Evolutionary conservation across 2,888 invertebrate species (phyloP).

Genomic region (Carpatolechia fugitivella): DNA sequence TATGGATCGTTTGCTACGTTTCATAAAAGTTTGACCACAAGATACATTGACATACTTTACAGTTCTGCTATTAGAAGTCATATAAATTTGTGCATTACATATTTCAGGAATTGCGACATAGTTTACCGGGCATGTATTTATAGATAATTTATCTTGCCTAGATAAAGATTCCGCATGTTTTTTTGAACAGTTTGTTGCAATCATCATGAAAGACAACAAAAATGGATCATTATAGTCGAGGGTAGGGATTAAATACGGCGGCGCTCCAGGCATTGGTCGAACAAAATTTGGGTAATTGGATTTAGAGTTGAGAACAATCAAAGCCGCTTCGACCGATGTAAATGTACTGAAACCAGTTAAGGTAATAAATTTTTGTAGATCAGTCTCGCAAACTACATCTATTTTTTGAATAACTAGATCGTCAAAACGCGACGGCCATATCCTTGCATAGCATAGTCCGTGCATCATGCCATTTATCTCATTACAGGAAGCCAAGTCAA

Average conservation of each 20-base stretch:
- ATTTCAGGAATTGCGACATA: slow-evolving; percentile 33
- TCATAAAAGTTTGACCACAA: not conserved
- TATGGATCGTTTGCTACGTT: slow-evolving; percentile 41
- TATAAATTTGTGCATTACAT: slow-evolving; percentile 50
- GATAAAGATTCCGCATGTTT: slow-evolving; percentile 23
- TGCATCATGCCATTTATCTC: slow-evolving; percentile 54
- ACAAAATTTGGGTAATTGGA: slow-evolving; percentile 48
- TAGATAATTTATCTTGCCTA: not conserved
- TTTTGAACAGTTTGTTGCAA: slow-evolving; percentile 55
- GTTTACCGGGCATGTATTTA: slow-evolving; percentile 39
- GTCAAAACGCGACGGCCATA: slow-evolving; percentile 58
- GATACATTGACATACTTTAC: slow-evolving; percentile 35
- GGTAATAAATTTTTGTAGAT: slow-evolving; percentile 40
- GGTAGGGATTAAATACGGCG: slow-evolving; percentile 50
- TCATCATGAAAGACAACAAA: slow-evolving; percentile 46
- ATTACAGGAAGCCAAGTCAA: slow-evolving; percentile 45
- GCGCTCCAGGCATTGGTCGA: slow-evolving; percentile 41
- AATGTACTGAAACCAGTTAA: slow-evolving; percentile 47
- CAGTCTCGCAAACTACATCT: slow-evolving; percentile 53
- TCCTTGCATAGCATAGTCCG: slow-evolving; percentile 49
- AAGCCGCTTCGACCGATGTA: slow-evolving; percentile 40
- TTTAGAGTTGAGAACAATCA: slow-evolving; percentile 41
- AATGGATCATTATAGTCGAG: slow-evolving; percentile 46
- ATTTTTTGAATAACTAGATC: slow-evolving; percentile 47
- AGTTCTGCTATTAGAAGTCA: slow-evolving; percentile 40